Base-by-base conservation (phyloP, 1,140 invertebrate genomes). In the Drosophila funebris region DNA sequence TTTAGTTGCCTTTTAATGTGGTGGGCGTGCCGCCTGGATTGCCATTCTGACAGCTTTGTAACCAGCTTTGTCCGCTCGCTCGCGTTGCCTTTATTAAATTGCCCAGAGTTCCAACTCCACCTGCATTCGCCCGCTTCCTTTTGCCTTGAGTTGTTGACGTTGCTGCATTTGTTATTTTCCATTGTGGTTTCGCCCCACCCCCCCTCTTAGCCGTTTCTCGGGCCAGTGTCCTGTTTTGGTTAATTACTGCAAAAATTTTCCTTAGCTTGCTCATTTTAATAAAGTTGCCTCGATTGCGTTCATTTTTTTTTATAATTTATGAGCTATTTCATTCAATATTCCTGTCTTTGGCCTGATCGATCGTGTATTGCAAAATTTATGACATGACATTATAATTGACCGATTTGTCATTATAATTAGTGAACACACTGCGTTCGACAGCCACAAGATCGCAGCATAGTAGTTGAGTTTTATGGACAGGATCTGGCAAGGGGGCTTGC, bases 321-420 rank as follows among this genome's bases (percentile, higher is more conserved):
- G 76, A 76, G 62, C 62, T 36, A 71, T 88, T 83, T 78, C 88
- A 88, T 88, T 88, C 83, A 87, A 87, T 87, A 88, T 78, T 76
- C 83, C 44, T 70, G 68, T 79, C 61, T 60, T 57, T 46, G 18
- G 8, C 57, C 66, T 88, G 83, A 88, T 88, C 75, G 83, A 88
- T 88, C 68, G 78, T 36, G 37, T 56, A 54, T 73, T 75, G 72
- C 13, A 71, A 71, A 77, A 88, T 89, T 88, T 88, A 88, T 82
- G 78, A 83, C 83, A 88, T 78, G 83, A 85, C 83, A 76, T 73
- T 88, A 88, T 88, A 88, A 88, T 88, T 88, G 83, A 88, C 83
- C 83, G 84, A 88, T 88, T 88, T 88, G 83, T 88, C 83, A 83
- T 88, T 78, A 87, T 88, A 87, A 87, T 87, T 82, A 88, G 78